phyloP scores from a whole-genome alignment of 2,888 invertebrate genomes.

The Xestia rhomboidea region DNA sequence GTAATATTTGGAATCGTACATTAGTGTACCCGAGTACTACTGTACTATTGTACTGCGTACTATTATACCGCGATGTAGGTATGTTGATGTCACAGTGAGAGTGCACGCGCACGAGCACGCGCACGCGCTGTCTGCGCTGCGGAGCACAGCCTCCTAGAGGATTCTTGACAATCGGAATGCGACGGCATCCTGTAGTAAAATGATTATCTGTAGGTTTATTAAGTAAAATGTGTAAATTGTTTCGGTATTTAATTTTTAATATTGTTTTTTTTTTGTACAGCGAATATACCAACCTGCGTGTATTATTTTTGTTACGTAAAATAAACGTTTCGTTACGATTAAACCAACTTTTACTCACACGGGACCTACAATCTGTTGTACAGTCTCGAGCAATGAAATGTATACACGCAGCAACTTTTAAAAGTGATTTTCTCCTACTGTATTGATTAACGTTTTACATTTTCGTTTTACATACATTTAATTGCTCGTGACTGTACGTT shows the following conservation, averaged over 20 bases:
- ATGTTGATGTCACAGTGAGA: background rate
- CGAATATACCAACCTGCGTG: conserved; percentile 39
- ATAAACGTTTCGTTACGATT: conserved; percentile 52
- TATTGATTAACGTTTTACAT: background rate
- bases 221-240: conserved; percentile 23
- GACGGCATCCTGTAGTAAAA: conserved; percentile 8
- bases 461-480: no score
- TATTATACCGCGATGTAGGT: conserved; percentile 10
- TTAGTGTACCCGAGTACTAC: conserved; percentile 9
- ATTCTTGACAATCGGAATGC: background rate
- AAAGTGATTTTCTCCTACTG: background rate
- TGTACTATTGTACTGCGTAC: background rate
- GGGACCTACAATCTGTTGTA: background rate
- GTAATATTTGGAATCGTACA: background rate
- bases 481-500: no score
- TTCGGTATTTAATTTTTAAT: conserved; percentile 20
- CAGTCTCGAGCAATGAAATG: background rate
- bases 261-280: conserved; percentile 34
- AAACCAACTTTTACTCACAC: background rate
- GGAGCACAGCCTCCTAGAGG: conserved; percentile 4
- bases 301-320: conserved; percentile 45
- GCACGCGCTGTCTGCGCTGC: background rate
- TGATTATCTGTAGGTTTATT: conserved; percentile 11
- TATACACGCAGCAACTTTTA: background rate
- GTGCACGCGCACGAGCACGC: background rate